Conservation (phyloP, 2,888 invertebrate genomes). For the Chaitophorus viminalis region DNA sequence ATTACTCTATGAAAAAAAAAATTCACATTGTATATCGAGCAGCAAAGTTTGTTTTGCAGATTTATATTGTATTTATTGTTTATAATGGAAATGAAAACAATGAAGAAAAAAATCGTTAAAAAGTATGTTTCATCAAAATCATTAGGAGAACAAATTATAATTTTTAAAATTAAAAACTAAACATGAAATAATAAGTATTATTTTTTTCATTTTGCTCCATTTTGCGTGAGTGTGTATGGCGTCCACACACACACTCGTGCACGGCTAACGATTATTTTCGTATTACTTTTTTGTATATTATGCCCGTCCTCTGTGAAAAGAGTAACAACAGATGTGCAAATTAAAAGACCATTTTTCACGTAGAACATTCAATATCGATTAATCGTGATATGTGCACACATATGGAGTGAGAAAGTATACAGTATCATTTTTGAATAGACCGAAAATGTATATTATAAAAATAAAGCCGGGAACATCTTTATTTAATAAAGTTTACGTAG, state of each 20-base stretch:
- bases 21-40: not conserved
- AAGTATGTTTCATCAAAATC: not conserved
- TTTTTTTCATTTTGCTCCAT: not conserved
- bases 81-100: not conserved
- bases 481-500: conserved; percentile 2
- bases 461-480: not conserved
- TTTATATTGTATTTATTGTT: conserved; percentile 13
- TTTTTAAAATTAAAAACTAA: conserved; percentile 31
- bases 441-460: not conserved
- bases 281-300: conserved; percentile 1
- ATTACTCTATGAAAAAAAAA: not conserved
- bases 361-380: conserved; percentile 19
- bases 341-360: conserved; percentile 55
- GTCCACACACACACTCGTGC: too few species aligned
- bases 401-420: not conserved
- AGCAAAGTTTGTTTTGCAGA: not conserved
- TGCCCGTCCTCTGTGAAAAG: not conserved
- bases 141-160: not conserved
- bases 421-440: not conserved
- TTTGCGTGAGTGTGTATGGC: not conserved
- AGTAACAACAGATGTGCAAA: conserved; percentile 47
- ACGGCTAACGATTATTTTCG: conserved; percentile 13
- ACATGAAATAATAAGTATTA: conserved; percentile 20
- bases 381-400: not conserved
- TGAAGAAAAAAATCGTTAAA: not conserved